A percentile compares a stretch with the other conserved stretches of the same genome.
Evolutionary conservation across 2,797 vertebrate genomes (phyloP).

Genomic region (Zenarchopterus dispar): DNA sequence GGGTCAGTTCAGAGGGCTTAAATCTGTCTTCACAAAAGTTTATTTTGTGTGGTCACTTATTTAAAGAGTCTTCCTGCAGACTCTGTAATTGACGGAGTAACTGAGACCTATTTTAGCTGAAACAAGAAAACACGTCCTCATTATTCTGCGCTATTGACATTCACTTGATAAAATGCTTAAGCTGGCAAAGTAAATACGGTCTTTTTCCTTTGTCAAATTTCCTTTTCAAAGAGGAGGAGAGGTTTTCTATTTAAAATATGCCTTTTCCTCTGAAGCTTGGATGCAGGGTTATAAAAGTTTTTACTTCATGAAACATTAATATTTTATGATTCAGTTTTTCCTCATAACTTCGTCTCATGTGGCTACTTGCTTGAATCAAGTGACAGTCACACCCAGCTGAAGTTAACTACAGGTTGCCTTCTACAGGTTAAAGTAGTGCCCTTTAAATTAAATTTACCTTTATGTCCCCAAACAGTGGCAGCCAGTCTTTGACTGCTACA

Average conservation of each 20-base stretch:
- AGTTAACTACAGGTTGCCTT: not conserved
- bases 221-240: not conserved
- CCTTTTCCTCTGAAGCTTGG: not conserved
- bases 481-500: slow-evolving; percentile 17
- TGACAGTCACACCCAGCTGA: slow-evolving; percentile 8
- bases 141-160: not conserved
- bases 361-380: slow-evolving; percentile 12
- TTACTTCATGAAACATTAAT: slow-evolving; percentile 13
- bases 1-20: not conserved
- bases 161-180: not conserved
- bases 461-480: slow-evolving; percentile 19
- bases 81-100: too few relatives aligned
- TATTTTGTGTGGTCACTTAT: too few relatives aligned
- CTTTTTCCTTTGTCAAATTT: not conserved
- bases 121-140: too few relatives aligned
- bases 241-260: not conserved
- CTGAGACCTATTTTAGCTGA: too few relatives aligned
- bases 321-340: slow-evolving; percentile 23
- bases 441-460: slow-evolving; percentile 17
- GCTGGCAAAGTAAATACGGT: not conserved
- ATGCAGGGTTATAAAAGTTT: not conserved
- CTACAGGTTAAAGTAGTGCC: slow-evolving; percentile 1
- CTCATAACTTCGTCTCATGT: slow-evolving; percentile 18
- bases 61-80: too few relatives aligned
- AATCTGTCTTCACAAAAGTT: slow-evolving; percentile 12